Evolutionary conservation across 2,113 vertebrate species (phyloP).

Genomic region (Cyphomyrus discorhynchus): DNA sequence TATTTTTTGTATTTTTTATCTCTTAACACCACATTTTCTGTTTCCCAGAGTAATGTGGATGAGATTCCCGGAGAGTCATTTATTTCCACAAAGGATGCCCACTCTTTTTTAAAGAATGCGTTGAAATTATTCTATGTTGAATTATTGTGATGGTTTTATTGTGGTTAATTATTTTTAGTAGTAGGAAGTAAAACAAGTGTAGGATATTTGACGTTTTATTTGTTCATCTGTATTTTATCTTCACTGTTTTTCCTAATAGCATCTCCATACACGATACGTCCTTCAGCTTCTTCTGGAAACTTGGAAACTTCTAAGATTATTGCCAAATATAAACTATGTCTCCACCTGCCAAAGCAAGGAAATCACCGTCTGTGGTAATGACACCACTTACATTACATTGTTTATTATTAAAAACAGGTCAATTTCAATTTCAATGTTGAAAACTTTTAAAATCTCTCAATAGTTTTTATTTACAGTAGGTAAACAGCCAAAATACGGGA

Average conservation of each 20-base stretch:
- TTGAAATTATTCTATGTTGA: no score
- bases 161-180: not conserved
- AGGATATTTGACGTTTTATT: not conserved
- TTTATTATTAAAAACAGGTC: conserved; percentile 24
- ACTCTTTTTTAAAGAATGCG: no score
- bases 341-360: conserved; percentile 75
- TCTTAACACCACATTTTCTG: no score
- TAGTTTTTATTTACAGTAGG: not conserved
- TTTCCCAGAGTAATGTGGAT: no score
- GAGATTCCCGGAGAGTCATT: no score
- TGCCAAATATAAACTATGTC: conserved; percentile 81
- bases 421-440: not conserved
- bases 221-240: not conserved
- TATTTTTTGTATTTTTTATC: no score
- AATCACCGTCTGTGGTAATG: conserved; percentile 83
- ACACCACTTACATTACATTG: not conserved
- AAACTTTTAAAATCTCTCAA: not conserved
- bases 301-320: conserved; percentile 69
- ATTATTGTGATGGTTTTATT: not conserved
- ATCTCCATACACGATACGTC: conserved; percentile 86
- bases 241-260: conserved; percentile 68
- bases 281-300: conserved; percentile 82
- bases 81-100: no score
- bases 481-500: not conserved
- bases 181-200: not conserved